phyloP scores from a whole-genome alignment of 2,888 invertebrate genomes.

The Lordiphosa andalusiaca region DNA sequence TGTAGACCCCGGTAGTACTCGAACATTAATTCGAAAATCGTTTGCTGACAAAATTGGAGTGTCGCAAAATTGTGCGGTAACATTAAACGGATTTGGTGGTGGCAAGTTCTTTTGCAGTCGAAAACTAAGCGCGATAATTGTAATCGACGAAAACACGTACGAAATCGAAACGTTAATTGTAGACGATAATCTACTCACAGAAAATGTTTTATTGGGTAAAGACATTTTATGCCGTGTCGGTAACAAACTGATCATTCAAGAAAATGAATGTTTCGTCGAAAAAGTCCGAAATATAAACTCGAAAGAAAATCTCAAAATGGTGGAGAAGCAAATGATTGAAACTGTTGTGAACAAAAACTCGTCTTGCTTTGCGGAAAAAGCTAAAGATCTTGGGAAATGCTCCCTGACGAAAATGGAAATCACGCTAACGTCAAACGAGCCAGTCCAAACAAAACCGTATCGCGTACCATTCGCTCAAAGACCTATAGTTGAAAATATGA shows the following conservation, averaged over 20 bases:
- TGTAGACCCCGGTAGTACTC: not conserved
- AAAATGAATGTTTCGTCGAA: no score
- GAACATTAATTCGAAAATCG: not conserved
- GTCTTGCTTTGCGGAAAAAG: not conserved
- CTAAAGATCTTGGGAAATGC: no score
- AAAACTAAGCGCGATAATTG: not conserved
- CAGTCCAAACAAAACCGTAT: no score
- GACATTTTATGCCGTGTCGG: not conserved
- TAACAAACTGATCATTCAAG: no score
- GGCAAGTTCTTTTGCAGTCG: not conserved
- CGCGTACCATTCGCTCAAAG: no score
- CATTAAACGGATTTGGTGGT: not conserved
- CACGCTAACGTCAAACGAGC: no score
- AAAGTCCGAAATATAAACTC: no score
- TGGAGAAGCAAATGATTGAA: slow-evolving; percentile 1
- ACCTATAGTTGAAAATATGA: no score
- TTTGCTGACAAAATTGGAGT: not conserved
- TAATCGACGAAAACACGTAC: no score
- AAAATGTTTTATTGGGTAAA: slow-evolving; percentile 1
- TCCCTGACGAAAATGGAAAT: not conserved
- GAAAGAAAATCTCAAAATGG: not conserved
- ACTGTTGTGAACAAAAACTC: not conserved
- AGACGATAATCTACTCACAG: not conserved
- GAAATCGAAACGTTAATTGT: not conserved
- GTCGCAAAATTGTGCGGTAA: not conserved